A percentile compares a stretch with the other conserved stretches of the same genome.
Conservation (phyloP, 2,888 invertebrate genomes). For the Pimpla rufipes region DNA sequence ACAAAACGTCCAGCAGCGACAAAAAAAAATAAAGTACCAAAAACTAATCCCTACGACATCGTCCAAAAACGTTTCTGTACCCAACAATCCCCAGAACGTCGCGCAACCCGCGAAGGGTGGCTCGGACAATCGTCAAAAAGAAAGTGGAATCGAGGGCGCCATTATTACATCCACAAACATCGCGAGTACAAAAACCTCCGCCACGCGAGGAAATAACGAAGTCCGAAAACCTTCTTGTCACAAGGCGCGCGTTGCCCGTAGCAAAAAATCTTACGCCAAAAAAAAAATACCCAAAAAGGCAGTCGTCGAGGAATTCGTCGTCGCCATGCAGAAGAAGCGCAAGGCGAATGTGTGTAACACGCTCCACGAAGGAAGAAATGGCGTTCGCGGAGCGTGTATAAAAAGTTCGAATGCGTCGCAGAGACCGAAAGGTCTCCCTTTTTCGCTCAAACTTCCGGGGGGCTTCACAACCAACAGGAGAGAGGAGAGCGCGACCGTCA, state of each 20-base stretch:
- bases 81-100: neutral
- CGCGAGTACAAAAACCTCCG: slow-evolving; percentile 19
- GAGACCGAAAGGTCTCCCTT: slow-evolving; percentile 73
- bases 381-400: slow-evolving; percentile 68
- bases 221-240: slow-evolving; percentile 33
- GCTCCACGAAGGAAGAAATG: slow-evolving; percentile 59
- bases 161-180: slow-evolving; percentile 8
- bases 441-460: slow-evolving; percentile 67
- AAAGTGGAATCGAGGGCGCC: slow-evolving; percentile 37
- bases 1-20: neutral
- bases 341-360: slow-evolving; percentile 82
- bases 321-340: slow-evolving; percentile 87
- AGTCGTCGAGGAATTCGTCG: slow-evolving; percentile 71
- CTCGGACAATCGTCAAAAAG: neutral
- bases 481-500: neutral
- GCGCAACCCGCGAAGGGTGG: slow-evolving; percentile 16
- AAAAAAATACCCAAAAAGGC: slow-evolving; percentile 32
- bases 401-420: slow-evolving; percentile 63
- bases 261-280: neutral
- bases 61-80: neutral
- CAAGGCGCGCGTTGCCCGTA: neutral
- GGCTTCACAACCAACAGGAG: slow-evolving; percentile 70
- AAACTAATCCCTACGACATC: neutral
- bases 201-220: slow-evolving; percentile 16
- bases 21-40: neutral